Percentiles rank a stretch among this genome's conserved stretches.
Conservation (phyloP, 2,797 vertebrate genomes). For the Zalophus californianus region DNA sequence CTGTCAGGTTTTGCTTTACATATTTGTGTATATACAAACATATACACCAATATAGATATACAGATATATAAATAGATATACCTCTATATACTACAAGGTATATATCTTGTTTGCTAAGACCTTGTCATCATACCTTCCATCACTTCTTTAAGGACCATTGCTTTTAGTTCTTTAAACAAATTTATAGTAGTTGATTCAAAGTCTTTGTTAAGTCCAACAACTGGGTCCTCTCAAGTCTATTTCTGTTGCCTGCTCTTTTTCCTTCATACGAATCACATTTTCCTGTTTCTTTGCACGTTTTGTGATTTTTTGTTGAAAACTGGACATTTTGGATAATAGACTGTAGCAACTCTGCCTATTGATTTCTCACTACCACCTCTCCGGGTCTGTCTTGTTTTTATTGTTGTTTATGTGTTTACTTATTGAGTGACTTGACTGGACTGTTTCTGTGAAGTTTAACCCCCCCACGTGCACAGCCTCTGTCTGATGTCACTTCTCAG, state of each 20-base stretch:
- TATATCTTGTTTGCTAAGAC: background rate
- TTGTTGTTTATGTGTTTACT: background rate
- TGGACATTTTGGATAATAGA: background rate
- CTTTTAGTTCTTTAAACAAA: background rate
- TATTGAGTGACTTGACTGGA: background rate
- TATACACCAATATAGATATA: background rate
- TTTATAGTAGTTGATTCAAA: background rate
- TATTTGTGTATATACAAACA: background rate
- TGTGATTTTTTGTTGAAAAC: background rate
- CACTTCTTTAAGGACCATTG: background rate
- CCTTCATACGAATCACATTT: background rate
- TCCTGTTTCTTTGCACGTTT: background rate
- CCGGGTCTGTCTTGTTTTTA: background rate
- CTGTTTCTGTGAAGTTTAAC: background rate
- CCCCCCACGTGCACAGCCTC: background rate
- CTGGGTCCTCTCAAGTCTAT: background rate
- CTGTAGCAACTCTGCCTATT: background rate
- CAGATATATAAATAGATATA: background rate
- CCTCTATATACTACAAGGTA: background rate
- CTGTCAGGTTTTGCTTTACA: background rate
- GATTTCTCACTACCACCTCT: background rate
- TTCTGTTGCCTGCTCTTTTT: background rate
- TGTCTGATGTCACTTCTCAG: background rate
- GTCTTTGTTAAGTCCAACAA: background rate
- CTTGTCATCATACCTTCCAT: background rate